These are phyloP conservation scores for Netelia inedita DNA, from an alignment of 2,888 invertebrate species.

Conservation along the genomic window DNA sequence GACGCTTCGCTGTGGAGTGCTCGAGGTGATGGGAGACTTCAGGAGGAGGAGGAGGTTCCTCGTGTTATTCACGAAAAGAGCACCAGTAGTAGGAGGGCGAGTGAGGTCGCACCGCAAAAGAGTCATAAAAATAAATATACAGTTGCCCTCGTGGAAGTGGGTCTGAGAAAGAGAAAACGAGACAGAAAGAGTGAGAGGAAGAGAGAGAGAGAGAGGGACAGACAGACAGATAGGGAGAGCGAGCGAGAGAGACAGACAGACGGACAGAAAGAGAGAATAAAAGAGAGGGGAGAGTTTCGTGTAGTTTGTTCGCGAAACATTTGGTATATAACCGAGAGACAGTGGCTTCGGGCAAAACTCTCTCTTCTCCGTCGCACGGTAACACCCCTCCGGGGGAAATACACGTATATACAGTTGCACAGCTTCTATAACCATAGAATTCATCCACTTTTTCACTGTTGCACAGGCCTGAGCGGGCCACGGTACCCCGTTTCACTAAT, in stretches of 20 bases:
- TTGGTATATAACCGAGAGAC: slow-evolving; percentile 63
- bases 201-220: slow-evolving; percentile 10
- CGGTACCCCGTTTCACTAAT: slow-evolving; percentile 69
- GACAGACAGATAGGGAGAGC: not conserved
- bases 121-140: slow-evolving; percentile 73
- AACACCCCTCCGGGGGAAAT: slow-evolving; percentile 24
- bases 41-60: slow-evolving; percentile 2
- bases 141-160: slow-evolving; percentile 49
- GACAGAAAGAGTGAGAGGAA: slow-evolving; percentile 17
- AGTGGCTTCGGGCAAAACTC: slow-evolving; percentile 56
- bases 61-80: slow-evolving; percentile 68
- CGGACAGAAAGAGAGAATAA: slow-evolving; percentile 19
- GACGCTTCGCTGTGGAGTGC: slow-evolving; percentile 27
- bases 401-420: slow-evolving; percentile 10
- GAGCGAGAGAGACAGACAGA: slow-evolving; percentile 12
- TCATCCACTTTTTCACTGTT: slow-evolving; percentile 62
- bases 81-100: slow-evolving; percentile 50
- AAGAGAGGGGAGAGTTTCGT: slow-evolving; percentile 29
- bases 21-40: slow-evolving; percentile 1
- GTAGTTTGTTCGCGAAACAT: slow-evolving; percentile 69
- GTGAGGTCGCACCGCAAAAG: slow-evolving; percentile 66
- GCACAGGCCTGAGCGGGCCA: slow-evolving; percentile 29
- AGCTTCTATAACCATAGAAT: slow-evolving; percentile 45
- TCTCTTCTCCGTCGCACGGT: slow-evolving; percentile 35
- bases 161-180: slow-evolving; percentile 60